Evolutionary conservation across 2,888 invertebrate genomes (phyloP), one percentile per base, ranked within the genome.

Genomic region (Cryptophagus acutangulus): DNA sequence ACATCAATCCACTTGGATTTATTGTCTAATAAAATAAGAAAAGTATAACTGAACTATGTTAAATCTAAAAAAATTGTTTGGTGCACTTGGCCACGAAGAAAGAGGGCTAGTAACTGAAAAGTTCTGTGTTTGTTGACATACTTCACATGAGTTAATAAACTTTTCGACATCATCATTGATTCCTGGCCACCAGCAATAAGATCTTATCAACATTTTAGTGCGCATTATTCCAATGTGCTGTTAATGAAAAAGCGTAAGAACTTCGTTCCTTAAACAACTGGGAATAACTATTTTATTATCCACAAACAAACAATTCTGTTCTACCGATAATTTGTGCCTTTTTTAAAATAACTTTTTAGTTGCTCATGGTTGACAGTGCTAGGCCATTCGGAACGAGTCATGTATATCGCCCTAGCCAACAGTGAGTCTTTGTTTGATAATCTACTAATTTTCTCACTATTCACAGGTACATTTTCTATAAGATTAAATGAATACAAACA

Each of bases 1-100:
- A 51, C 48, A 16, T 55, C 51, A 17, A 53, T 18, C 51, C 50
- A 52, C 41, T 49, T 54, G 14, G 48, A 51, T 40, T 38, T 45
- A 25, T 41, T 26, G 38, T 54, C 51, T 10, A 50, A 40, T 2
- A 47, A 20, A 34, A 54, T 46, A 8, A 52, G 36, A 31, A 54
- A 48, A 10, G 25, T 26, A 6, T 26, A 4, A 26, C n/a, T 26
- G 12, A 26, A 26, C 26, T 26, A 51, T 39, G 34, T 45, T 28
- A 10, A 51, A 40, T 26, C 48, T 18, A 33, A 37, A 45, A 30
- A 49, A 46, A 31, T 43, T 49, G 15, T 26, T 28, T 9, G 40
- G 44, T 14, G 46, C 33, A 9, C 28, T 20, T 17, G 54, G 41
- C 48, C 49, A 50, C 12, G 48, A 18, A n/a, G 41, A n/a, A 10